These are phyloP conservation scores for Lepidochrysops patricia DNA, from an alignment of 2,888 invertebrate genomes.

Conservation along the genomic window DNA sequence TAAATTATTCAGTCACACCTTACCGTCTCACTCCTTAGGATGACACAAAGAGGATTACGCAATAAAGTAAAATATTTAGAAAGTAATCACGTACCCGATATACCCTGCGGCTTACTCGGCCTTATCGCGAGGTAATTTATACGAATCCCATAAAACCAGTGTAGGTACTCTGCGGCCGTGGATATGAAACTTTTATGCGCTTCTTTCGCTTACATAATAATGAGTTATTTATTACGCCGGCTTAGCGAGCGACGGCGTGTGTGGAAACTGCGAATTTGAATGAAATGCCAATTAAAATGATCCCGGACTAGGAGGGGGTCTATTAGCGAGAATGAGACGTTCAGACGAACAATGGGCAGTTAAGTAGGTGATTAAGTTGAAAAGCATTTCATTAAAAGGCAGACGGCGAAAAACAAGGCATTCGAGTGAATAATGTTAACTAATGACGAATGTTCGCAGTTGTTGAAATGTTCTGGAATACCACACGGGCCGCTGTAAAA, in stretches of 20 bases:
- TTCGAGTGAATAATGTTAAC: conserved; percentile 52
- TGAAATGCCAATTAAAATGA: conserved; percentile 3
- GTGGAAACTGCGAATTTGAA: conserved; percentile 6
- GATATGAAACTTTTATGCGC: conserved; percentile 20
- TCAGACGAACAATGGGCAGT: conserved; percentile 27
- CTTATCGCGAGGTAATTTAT: conserved; percentile 29
- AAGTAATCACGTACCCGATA: conserved; percentile 61
- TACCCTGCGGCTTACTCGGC: conserved; percentile 38
- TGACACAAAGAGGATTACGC: conserved; percentile 61
- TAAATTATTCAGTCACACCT: conserved; percentile 60
- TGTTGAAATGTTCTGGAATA: conserved; percentile 45
- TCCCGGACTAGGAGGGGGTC: conserved; percentile 21
- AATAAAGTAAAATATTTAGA: conserved; percentile 68
- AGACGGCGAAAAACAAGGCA: conserved; percentile 52
- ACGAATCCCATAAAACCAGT: conserved; percentile 3
- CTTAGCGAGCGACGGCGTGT: background rate
- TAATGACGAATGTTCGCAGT: conserved; percentile 58
- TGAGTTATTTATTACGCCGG: background rate
- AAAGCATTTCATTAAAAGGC: conserved; percentile 45
- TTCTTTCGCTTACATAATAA: conserved; percentile 13
- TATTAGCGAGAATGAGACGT: conserved; percentile 24
- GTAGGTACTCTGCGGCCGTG: conserved; percentile 26
- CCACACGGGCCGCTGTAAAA: conserved; percentile 35
- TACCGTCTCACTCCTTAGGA: conserved; percentile 51
- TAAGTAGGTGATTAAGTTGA: conserved; percentile 26